Conservation (phyloP, 2,888 invertebrate species). For the Syrista parreyssii region DNA sequence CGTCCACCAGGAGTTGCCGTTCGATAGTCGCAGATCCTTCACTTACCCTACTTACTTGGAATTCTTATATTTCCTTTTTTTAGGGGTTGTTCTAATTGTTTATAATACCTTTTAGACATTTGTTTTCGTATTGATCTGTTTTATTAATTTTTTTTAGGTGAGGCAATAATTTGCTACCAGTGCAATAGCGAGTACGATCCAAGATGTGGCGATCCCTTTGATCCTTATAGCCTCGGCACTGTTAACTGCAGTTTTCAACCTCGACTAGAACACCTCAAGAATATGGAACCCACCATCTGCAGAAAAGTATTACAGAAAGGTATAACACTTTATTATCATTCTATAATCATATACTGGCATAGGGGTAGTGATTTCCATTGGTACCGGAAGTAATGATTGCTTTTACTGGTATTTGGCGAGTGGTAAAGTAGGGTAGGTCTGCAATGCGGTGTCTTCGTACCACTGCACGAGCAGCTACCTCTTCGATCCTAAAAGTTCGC, state of each 20-base stretch:
- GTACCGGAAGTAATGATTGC: not conserved
- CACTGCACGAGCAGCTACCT: conserved; percentile 13
- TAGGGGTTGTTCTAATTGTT: too few species aligned
- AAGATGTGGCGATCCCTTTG: conserved; percentile 89
- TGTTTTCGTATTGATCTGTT: not conserved
- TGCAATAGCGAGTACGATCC: conserved; percentile 93
- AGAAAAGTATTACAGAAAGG: conserved; percentile 86
- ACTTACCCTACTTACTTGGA: not conserved
- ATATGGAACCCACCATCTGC: conserved; percentile 77
- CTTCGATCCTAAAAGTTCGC: conserved; percentile 14
- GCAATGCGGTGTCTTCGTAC: conserved; percentile 41
- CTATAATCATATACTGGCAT: not conserved
- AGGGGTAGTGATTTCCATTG: not conserved
- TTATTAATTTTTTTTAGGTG: conserved; percentile 60
- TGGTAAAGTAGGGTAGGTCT: conserved; percentile 19
- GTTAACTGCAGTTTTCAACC: conserved; percentile 85
- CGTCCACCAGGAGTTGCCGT: not conserved
- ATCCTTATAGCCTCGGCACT: conserved; percentile 84
- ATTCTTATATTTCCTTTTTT: not conserved
- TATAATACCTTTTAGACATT: too few species aligned
- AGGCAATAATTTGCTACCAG: conserved; percentile 83
- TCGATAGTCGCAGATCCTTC: not conserved
- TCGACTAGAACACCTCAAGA: conserved; percentile 76
- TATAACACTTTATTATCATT: conserved; percentile 53
- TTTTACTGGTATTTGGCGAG: conserved; percentile 1